Conservation (phyloP, 2,888 invertebrate genomes). For the Acronicta aceris region DNA sequence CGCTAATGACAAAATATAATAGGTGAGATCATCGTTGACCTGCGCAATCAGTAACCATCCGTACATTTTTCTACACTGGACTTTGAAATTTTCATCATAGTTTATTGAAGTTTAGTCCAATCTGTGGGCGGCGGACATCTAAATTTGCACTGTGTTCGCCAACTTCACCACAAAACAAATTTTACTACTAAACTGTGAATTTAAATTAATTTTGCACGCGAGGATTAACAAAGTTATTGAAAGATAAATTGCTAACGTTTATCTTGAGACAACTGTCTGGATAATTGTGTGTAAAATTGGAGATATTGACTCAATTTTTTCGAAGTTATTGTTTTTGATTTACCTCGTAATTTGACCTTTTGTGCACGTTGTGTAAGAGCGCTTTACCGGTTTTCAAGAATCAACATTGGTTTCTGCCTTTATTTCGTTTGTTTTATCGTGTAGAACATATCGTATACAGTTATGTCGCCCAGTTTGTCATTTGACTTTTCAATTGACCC, state of each 20-base stretch:
- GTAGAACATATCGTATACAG: constrained; percentile 54
- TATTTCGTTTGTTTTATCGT: constrained; percentile 54
- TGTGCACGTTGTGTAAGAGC: constrained; percentile 40
- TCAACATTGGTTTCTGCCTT: constrained; percentile 35
- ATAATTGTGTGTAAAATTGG: constrained; percentile 25
- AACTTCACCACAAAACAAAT: constrained; percentile 53
- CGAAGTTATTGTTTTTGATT: constrained; percentile 1
- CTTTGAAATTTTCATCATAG: constrained; percentile 53
- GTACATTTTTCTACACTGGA: constrained; percentile 51
- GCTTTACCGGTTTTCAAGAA: constrained; percentile 57
- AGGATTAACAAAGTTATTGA: constrained; percentile 27
- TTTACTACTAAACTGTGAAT: constrained; percentile 61
- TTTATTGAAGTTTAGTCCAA: constrained; percentile 62
- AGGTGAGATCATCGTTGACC: constrained; percentile 72
- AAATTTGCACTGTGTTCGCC: constrained; percentile 63
- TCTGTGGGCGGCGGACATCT: constrained; percentile 64
- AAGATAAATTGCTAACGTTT: constrained; percentile 51
- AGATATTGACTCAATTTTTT: constrained; percentile 7
- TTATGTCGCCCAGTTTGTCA: constrained; percentile 70
- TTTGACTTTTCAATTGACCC: constrained; percentile 81
- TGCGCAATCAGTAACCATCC: constrained; percentile 59
- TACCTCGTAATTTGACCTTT: constrained; percentile 34
- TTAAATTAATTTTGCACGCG: constrained; percentile 35
- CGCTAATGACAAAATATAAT: constrained; percentile 74
- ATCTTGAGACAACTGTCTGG: constrained; percentile 55